Base-by-base conservation (phyloP, 2,888 invertebrate species). In the Drosophila histrio region DNA sequence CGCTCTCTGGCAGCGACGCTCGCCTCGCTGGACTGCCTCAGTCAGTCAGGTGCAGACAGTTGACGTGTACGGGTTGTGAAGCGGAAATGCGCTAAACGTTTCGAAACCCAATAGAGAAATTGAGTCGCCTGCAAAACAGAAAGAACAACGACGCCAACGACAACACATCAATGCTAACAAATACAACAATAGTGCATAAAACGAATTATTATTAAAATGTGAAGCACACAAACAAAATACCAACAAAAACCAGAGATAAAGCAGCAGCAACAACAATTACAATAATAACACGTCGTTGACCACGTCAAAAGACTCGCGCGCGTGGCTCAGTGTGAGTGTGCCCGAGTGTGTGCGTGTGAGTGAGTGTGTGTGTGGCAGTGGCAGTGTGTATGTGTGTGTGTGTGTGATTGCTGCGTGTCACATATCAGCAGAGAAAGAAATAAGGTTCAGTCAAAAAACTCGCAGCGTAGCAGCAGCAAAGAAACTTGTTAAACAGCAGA, bases 41-140 rank as follows among this genome's bases (percentile, higher is more conserved):
- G 79, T 81, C 87, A 91, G 91, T 91, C 91, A 91, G 91, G 90
- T 91, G 90, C 89, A 91, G 91, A 90, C 90, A 91, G 90, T 90
- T 90, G 84, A 90, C 89, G 90, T 88, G 90, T 81, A 83, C 88
- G 91, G 91, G 90, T 89, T 77, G 72, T 82, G 60, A 71, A 77
- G 77, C 87, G 89, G 88, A 76, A 77, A 69, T 62, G 80, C 73
- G 83, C 79, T 71, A 30, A 66, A 56, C 67, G 50, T 47, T 44
- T 36, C 58, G 59, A 61, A 32, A 44, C 57, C 34, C 49, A 46
- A 26, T 39, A 63, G 52, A 46, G 28, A 63, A 49, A 56, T 53
- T 60, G 32, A 59, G 65, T 62, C 68, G 77, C 72, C 65, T 73
- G 77, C 71, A 76, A 60, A 72, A 63, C 56, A 71, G 57, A 56